phyloP scores from a whole-genome alignment of 1,140 invertebrate species.

The Sipha flava region DNA sequence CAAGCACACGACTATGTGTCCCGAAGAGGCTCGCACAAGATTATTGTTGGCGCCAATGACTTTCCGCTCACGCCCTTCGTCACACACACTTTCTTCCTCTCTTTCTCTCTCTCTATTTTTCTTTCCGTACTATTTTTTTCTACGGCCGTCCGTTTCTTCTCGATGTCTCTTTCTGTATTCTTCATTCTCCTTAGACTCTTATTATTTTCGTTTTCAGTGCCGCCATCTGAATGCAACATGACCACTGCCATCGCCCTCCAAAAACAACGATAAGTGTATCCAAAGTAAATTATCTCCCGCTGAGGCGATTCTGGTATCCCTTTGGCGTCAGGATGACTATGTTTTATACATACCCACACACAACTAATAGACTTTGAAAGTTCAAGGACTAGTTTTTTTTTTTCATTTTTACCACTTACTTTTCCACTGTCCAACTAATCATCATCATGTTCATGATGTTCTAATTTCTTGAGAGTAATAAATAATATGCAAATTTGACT shows the following conservation, averaged over 20 bases:
- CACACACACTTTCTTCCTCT: no score
- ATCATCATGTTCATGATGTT: background rate
- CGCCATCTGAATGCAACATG: background rate
- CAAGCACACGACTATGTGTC: background rate
- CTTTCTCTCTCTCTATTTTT: background rate
- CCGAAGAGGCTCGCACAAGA: slow-evolving; percentile 3
- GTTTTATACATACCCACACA: background rate
- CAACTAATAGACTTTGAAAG: background rate
- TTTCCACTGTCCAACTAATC: background rate
- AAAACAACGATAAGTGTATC: background rate
- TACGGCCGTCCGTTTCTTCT: background rate
- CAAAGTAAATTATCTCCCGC: slow-evolving; percentile 29
- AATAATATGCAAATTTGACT: background rate
- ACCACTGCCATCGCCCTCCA: background rate
- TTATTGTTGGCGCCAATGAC: slow-evolving; percentile 29
- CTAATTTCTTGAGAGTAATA: background rate
- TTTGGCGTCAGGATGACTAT: background rate
- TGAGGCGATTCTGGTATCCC: background rate
- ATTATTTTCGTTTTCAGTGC: background rate
- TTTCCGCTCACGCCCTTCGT: background rate
- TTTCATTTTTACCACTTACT: background rate
- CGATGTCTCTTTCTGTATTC: background rate
- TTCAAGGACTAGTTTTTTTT: background rate
- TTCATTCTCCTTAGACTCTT: background rate
- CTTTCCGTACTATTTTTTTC: background rate